Evolutionary conservation across 1,140 invertebrate genomes (phyloP), one percentile per base, ranked within the genome.

Genomic region (Tenebrio molitor): DNA sequence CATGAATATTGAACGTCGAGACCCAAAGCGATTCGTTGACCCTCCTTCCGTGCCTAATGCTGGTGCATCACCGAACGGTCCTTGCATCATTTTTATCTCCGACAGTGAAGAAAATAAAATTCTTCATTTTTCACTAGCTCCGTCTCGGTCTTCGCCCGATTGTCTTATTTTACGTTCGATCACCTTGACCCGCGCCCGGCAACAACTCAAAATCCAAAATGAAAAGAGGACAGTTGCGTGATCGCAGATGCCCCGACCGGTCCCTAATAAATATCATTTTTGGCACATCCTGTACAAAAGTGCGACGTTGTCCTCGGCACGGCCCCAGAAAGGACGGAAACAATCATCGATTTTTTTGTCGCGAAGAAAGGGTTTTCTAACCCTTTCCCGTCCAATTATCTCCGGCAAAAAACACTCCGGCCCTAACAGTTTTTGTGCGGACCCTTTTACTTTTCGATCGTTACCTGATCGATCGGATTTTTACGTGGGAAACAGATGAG

Each of bases 401-500:
- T 46, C 14, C 42, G 10, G 17, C 14, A 46, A 46, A 46, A 46
- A 46, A 29, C 25, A 17, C 3, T 17, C 42, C 6, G 12, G 12
- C 36, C 42, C 42, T 46, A 15, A 17, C 42, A 17, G 42, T 46
- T 46, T 46, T 46, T 46, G 1, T 39, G 12, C 12, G n/a, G 12
- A 46, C 50, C 50, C 50, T 58, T 29, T 58, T 58, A 33, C 50
- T 58, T 58, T 58, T 58, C 29, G 10, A 2, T 33, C 8, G 3
- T 12, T 53, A 53, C 42, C 42, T 46, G 46, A 53, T 53, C 46
- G 46, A 58, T 58, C 25, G 23, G 14, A 46, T n/a, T 46, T 46
- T 19, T 58, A 58, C 50, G 50, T 58, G 50, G 50, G 50, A 58
- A 58, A 58, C 25, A 58, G 50, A 58, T 46, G 42, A 46, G 12